These are phyloP conservation scores for Tachysurus fulvidraco DNA, from an alignment of 2,113 vertebrate genomes.

Conservation along the genomic window DNA sequence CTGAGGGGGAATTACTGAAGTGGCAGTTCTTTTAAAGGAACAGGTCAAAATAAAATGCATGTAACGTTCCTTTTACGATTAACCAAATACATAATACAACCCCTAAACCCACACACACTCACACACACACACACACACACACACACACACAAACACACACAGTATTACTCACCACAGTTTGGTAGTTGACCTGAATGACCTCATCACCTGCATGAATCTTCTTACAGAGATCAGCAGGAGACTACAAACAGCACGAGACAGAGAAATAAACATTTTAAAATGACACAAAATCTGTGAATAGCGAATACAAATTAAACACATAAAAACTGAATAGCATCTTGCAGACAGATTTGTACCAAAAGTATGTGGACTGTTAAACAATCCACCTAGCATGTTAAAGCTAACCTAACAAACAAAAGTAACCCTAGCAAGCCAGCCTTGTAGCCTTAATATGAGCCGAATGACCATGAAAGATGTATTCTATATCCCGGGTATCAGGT, in stretches of 20 bases:
- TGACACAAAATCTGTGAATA: not conserved
- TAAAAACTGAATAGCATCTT: not conserved
- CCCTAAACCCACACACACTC: not conserved
- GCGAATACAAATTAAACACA: not conserved
- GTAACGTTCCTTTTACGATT: not conserved
- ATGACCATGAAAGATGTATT: not conserved
- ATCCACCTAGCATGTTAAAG: not conserved
- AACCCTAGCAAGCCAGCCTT: not conserved
- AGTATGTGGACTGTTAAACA: not conserved
- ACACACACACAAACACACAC: constrained; percentile 4
- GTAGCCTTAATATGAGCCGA: not conserved
- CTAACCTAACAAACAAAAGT: not conserved
- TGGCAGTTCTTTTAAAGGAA: not conserved
- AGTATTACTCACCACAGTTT: constrained; percentile 55
- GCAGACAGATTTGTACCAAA: not conserved
- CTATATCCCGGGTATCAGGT: not conserved
- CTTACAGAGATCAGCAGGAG: constrained; percentile 61
- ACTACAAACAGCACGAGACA: constrained; percentile 40
- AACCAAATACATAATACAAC: not conserved
- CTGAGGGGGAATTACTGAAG: too few species aligned
- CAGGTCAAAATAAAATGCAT: not conserved
- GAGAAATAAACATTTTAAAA: not conserved
- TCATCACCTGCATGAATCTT: constrained; percentile 62
- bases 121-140: constrained; percentile 7
- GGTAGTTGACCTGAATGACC: constrained; percentile 62